Conservation (phyloP, 2,888 invertebrate species). For the Coleophora deauratella region DNA sequence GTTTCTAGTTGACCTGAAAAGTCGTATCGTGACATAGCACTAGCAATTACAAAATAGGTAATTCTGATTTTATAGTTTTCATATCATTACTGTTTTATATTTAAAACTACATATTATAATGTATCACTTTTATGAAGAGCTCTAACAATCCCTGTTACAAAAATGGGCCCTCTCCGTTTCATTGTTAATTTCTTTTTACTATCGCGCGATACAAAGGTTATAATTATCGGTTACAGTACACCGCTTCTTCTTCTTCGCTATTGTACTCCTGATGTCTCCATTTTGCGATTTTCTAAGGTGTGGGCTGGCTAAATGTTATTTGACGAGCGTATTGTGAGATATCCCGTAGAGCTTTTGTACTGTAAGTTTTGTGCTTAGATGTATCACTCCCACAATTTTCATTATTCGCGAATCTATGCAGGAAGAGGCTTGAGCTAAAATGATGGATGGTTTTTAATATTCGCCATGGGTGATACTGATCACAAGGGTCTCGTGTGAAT, state of each 20-base stretch:
- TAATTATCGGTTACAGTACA: conserved; percentile 68
- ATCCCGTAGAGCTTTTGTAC: conserved; percentile 61
- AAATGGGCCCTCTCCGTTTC: conserved; percentile 26
- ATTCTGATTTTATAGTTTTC: no score
- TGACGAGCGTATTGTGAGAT: conserved; percentile 67
- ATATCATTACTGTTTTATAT: no score
- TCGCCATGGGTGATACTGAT: conserved; percentile 18
- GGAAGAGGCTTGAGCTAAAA: conserved; percentile 39
- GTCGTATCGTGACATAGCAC: no score
- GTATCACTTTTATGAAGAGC: no score
- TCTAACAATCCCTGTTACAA: no score
- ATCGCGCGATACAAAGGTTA: conserved; percentile 56
- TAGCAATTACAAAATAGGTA: no score
- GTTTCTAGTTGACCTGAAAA: no score
- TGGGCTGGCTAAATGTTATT: conserved; percentile 72
- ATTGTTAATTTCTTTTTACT: conserved; percentile 48
- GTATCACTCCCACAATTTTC: conserved; percentile 69
- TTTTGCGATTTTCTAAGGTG: conserved; percentile 72
- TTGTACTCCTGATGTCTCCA: conserved; percentile 64
- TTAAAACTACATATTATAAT: no score
- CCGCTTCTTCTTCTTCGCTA: conserved; percentile 49
- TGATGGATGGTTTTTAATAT: conserved; percentile 54
- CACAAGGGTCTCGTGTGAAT: conserved; percentile 21
- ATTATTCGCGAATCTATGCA: conserved; percentile 57
- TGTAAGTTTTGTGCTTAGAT: conserved; percentile 37